Base-by-base conservation (phyloP, 2,113 vertebrate genomes). In the Zosterops lateralis region DNA sequence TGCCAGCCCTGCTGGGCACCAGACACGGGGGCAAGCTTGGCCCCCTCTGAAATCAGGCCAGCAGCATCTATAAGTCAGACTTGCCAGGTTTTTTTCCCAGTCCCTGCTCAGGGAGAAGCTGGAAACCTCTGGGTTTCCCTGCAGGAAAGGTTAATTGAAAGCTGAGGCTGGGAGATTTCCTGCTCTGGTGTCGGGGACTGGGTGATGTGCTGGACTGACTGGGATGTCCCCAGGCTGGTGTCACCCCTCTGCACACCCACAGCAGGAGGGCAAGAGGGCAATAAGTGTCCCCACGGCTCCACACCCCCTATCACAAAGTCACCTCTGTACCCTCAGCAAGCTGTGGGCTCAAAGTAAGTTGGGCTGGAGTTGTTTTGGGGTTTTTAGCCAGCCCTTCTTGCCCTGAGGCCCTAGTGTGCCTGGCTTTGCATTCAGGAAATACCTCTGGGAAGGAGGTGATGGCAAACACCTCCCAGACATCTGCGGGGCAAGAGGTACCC, bases 111-210 rank as follows among this genome's bases (percentile, higher is more conserved):
- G 56, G 72, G 51, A 96, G 45, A 76, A 79, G 38, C 32, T 44
- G 48, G 40, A 80, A 93, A 78, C 11, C 40, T 21, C 36, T 8
- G 57, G 13, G 4, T 47, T 76, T 93, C 75, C 48, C 68, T 34
- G 14, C 5, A 31, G 72, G 81, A 76, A 89, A 29, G 32, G 57
- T 44, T 31, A 80, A 84, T 38, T 60, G 88, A 44, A 71, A 94
- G 36, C 8, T 0, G 1, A 62, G 29, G 42, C 44, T 80, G 68
- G 24, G n/a, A 82, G 50, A 14, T 53, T 64, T 40, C 50, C 71
- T 8, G 2, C 61, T 22, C 38, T 42, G 58, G 42, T 1, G 0
- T 12, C 0, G 0, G 22, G 51, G 26, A 13, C 25, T 44, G 4
- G 1, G 47, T 0, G 16, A 66, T 0, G 1, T 28, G 19, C 71